phyloP scores from a whole-genome alignment of 2,113 vertebrate species.

The Xenopus laevis region DNA sequence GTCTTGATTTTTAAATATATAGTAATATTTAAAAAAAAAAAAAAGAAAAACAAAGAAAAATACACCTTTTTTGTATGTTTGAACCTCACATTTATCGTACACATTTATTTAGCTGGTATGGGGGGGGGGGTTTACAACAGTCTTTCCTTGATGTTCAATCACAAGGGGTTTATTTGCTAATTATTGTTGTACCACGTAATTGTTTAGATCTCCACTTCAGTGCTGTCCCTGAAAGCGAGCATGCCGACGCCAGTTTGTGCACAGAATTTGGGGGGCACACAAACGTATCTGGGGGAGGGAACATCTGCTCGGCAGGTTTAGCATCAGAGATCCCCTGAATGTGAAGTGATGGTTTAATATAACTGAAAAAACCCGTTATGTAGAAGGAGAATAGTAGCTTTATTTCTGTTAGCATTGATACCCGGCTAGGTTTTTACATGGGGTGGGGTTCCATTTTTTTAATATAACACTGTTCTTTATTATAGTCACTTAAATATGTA shows the following conservation, averaged over 20 bases:
- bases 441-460: slow-evolving; percentile 9
- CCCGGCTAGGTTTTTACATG: slow-evolving; percentile 24
- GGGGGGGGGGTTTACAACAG: background rate
- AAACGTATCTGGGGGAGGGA: no score
- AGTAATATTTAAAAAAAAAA: background rate
- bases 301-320: slow-evolving; percentile 2
- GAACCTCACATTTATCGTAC: slow-evolving; percentile 4
- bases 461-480: slow-evolving; percentile 35
- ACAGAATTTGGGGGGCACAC: no score
- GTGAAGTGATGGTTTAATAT: slow-evolving; percentile 12
- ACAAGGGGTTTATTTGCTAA: slow-evolving; percentile 5
- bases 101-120: slow-evolving; percentile 20
- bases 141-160: slow-evolving; percentile 10
- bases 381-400: background rate
- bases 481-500: slow-evolving; percentile 8
- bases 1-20: slow-evolving; percentile 25
- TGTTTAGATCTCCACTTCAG: slow-evolving; percentile 6
- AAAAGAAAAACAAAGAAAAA: no score
- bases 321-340: background rate
- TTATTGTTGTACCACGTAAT: slow-evolving; percentile 10
- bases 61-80: background rate
- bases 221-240: slow-evolving; percentile 15
- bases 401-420: slow-evolving; percentile 16
- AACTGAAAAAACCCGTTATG: no score
- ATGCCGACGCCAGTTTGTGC: no score